Conservation (phyloP, 2,888 invertebrate genomes). For the Apodemia mormo region DNA sequence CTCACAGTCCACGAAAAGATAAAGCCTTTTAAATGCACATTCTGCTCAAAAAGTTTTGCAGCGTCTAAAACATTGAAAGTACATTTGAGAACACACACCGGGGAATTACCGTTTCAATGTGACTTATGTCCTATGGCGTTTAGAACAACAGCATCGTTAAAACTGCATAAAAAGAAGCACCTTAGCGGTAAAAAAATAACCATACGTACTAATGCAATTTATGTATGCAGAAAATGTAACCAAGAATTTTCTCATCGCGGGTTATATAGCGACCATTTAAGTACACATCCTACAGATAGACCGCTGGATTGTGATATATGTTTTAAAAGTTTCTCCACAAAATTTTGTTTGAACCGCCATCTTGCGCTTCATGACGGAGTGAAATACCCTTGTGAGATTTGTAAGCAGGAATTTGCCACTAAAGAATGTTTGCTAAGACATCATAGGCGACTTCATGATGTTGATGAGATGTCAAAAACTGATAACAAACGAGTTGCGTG, state of each 20-base stretch:
- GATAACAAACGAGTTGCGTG: neutral
- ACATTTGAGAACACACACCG: neutral
- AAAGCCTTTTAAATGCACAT: neutral
- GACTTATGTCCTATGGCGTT: neutral
- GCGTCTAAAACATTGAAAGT: neutral
- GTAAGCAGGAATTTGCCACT: neutral
- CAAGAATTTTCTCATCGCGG: neutral
- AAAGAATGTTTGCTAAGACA: neutral
- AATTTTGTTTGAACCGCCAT: neutral
- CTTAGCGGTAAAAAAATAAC: neutral
- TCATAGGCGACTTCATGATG: neutral
- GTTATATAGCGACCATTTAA: neutral
- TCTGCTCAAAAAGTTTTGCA: neutral
- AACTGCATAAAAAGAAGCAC: neutral
- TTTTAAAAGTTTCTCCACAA: neutral
- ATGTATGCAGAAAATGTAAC: neutral
- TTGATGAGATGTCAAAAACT: neutral
- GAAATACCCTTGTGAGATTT: neutral
- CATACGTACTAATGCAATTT: neutral
- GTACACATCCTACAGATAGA: neutral
- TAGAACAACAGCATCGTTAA: neutral
- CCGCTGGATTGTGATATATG: neutral
- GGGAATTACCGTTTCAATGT: neutral
- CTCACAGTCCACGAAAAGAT: slow-evolving; percentile 9
- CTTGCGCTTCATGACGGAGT: neutral